Evolutionary conservation across 2,113 vertebrate genomes (phyloP).

Genomic region (Actenoides lindsayi): DNA sequence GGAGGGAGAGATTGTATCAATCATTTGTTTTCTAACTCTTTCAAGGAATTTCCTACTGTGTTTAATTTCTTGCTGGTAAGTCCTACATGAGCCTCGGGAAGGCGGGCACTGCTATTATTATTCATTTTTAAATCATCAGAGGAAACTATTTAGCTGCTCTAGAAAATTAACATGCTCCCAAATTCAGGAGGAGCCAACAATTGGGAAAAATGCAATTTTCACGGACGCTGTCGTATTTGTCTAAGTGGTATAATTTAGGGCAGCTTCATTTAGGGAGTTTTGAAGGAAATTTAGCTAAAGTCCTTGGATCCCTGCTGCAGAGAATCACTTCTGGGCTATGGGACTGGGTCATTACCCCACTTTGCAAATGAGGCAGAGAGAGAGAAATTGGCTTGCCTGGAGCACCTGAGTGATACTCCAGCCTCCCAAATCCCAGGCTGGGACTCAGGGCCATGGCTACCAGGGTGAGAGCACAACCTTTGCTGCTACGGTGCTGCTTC

Average conservation of each 20-base stretch:
- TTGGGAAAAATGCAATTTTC: conserved; percentile 59
- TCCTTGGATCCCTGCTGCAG: not conserved
- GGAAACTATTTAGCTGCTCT: conserved; percentile 42
- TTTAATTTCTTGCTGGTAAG: conserved; percentile 62
- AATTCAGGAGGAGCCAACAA: conserved; percentile 49
- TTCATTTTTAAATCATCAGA: conserved; percentile 58
- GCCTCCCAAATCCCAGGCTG: not conserved
- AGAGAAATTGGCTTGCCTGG: not conserved
- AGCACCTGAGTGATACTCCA: not conserved
- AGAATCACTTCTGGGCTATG: not conserved
- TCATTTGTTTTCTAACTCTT: conserved; percentile 63
- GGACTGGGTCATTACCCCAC: not conserved
- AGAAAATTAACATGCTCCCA: conserved; percentile 52
- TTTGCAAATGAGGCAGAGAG: not conserved
- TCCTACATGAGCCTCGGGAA: conserved; percentile 42
- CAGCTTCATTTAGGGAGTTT: not conserved
- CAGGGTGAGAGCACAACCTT: not conserved
- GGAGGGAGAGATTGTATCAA: conserved; percentile 60
- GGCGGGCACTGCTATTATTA: conserved; percentile 29
- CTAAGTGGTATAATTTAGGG: conserved; percentile 26
- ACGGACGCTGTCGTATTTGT: not conserved
- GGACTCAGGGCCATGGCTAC: not conserved
- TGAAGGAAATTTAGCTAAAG: not conserved
- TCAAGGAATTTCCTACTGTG: conserved; percentile 67
- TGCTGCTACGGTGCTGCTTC: not conserved